phyloP scores from a whole-genome alignment of 2,888 invertebrate species.

The Xestia c-nigrum region DNA sequence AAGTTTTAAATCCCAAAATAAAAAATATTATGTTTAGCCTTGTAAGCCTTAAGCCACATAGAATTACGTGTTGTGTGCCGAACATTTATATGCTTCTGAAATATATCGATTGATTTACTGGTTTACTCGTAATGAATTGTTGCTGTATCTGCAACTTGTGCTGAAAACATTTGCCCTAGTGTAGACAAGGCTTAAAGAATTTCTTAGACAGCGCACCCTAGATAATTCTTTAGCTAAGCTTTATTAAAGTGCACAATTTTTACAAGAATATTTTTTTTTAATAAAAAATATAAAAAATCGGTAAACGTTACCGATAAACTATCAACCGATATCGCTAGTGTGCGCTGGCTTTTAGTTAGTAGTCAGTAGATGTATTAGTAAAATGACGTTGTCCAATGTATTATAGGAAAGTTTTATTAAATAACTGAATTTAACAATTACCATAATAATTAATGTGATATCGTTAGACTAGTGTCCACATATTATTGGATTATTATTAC shows the following conservation, averaged over 20 bases:
- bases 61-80: not conserved
- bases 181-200: slow-evolving; percentile 8
- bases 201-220: not conserved
- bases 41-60: not conserved
- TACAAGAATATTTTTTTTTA: too few relatives aligned
- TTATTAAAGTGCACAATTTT: slow-evolving; percentile 33
- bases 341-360: not conserved
- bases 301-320: not conserved
- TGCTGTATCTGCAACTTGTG: not conserved
- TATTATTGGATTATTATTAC: slow-evolving; percentile 28
- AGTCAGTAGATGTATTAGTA: slow-evolving; percentile 4
- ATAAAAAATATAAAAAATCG: not conserved
- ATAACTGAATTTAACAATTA: slow-evolving; percentile 16
- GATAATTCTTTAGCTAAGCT: not conserved
- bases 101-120: not conserved
- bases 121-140: not conserved
- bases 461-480: slow-evolving; percentile 37
- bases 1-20: slow-evolving; percentile 15
- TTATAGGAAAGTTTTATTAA: slow-evolving; percentile 15
- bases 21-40: not conserved
- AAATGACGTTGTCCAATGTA: slow-evolving; percentile 10
- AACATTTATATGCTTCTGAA: not conserved
- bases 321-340: not conserved
- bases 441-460: slow-evolving; percentile 54
- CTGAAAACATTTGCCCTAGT: not conserved